Evolutionary conservation across 2,797 vertebrate species (phyloP).

Genomic region (Poeciliopsis paucimaculata): DNA sequence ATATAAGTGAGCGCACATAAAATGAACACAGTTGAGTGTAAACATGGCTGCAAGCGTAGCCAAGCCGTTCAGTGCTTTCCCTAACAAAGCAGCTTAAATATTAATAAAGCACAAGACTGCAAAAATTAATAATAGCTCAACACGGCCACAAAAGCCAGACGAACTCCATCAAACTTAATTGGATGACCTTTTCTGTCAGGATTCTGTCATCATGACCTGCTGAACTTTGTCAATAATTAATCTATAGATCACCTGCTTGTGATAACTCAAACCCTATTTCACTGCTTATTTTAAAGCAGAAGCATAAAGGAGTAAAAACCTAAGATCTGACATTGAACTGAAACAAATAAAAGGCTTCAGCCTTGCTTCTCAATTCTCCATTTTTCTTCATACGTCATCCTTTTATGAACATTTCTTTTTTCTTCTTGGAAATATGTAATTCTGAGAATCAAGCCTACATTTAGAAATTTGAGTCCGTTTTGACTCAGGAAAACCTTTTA

Average conservation of each 20-base stretch:
- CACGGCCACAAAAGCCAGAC: neutral
- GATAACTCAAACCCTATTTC: neutral
- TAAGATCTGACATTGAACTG: slow-evolving; percentile 17
- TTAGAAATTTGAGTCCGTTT: slow-evolving; percentile 3
- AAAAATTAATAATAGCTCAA: slow-evolving; percentile 8
- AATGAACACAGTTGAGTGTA: slow-evolving; percentile 9
- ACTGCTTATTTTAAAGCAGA: neutral
- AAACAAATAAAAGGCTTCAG: neutral
- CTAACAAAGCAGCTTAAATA: slow-evolving; percentile 51
- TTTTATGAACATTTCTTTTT: neutral
- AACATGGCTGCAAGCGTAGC: slow-evolving; percentile 15
- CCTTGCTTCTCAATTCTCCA: slow-evolving; percentile 17
- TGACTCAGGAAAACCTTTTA: neutral
- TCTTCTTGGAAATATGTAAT: neutral
- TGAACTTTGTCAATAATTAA: slow-evolving; percentile 35
- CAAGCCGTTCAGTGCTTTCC: slow-evolving; percentile 28
- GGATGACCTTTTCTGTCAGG: slow-evolving; percentile 14
- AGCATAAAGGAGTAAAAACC: neutral
- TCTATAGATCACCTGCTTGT: neutral
- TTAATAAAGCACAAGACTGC: slow-evolving; percentile 36
- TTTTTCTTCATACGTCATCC: neutral
- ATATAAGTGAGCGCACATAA: slow-evolving; percentile 7
- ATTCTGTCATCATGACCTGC: slow-evolving; percentile 14
- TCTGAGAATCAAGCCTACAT: slow-evolving; percentile 5
- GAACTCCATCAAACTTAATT: slow-evolving; percentile 20